Base-by-base conservation (phyloP, 2,797 vertebrate species). In the Phalloptychus januarius region DNA sequence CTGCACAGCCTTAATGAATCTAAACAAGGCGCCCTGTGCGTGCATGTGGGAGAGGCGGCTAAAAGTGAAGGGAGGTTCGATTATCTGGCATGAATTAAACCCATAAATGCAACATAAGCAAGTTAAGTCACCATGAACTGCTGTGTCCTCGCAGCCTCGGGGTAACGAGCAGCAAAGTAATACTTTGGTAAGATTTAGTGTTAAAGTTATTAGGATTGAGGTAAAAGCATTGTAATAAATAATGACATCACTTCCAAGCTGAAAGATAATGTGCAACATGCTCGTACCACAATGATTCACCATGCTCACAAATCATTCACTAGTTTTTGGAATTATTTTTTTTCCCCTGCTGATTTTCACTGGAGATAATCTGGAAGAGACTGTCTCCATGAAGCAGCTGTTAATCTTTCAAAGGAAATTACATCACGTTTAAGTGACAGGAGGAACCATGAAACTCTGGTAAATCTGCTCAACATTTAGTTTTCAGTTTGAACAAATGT, bases 1-100 rank as follows among this genome's bases (percentile, higher is more conserved):
- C 87, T 73, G 71, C 86, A 74, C 72, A 23, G 75, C 65, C 72
- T 92, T 95, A 95, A 95, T 96, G 93, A 94, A 91, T 85, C 79
- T 67, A 91, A 93, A 92, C 91, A 93, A 85, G 79, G 71, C 75
- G 73, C 75, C 58, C 50, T 87, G 77, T 42, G 71, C 71, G 10
- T 76, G 33, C 74, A 74, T 85, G 82, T 83, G 83, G 81, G 88
- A 87, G 72, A 67, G 4, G 71, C 6, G 1, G 54, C 56, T 72
- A 12, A 76, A 36, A 31, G 16, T 38, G 40, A 70, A 65, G 79
- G 71, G 72, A 72, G 48, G 28, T 73, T 72, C 58, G 80, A 81
- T 83, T 52, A 71, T 44, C 52, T 76, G 50, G 23, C 56, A 31
- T 73, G 42, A 84, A 71, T 75, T n/a, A 83, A 83, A 83, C 48